Percentiles rank a stretch among this genome's conserved stretches.
Evolutionary conservation across 2,113 vertebrate genomes (phyloP).

Genomic region (Climacteris rufus): DNA sequence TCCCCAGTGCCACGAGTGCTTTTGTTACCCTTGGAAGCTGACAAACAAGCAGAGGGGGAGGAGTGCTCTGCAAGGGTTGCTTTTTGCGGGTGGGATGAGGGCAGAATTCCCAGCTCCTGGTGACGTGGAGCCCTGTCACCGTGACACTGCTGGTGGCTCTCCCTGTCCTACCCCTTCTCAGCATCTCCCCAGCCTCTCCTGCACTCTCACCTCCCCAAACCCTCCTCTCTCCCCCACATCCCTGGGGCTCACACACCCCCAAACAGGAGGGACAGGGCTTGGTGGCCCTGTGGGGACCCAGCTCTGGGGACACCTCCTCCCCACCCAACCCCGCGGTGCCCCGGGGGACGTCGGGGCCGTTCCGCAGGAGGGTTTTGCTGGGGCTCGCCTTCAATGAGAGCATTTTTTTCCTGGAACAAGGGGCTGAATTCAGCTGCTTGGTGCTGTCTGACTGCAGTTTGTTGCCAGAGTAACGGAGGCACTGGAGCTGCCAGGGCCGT

Average conservation of each 20-base stretch:
- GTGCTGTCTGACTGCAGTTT: conserved; percentile 42
- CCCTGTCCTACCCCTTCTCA: neutral
- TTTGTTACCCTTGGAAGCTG: neutral
- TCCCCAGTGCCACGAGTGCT: neutral
- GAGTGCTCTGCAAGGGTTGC: neutral
- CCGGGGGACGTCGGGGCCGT: neutral
- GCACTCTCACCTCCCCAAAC: neutral
- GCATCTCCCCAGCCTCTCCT: neutral
- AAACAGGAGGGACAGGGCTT: rapidly evolving
- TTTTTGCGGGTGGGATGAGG: neutral
- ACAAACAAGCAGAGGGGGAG: neutral
- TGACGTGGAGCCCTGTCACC: neutral
- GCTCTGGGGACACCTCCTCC: neutral
- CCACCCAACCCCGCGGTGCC: neutral
- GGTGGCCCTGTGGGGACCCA: neutral
- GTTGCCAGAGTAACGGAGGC: conserved; percentile 73
- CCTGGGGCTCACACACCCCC: neutral
- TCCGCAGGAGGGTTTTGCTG: conserved; percentile 32
- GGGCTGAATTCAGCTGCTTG: conserved; percentile 72
- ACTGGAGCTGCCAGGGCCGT: conserved; percentile 23
- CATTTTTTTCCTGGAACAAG: conserved; percentile 74
- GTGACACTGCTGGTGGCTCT: neutral
- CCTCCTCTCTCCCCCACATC: neutral
- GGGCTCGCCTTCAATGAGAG: conserved; percentile 63
- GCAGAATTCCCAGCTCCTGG: neutral